Conservation (phyloP, 35 echinoderm and acorn worm genomes). For the Chiridota heheva region DNA sequence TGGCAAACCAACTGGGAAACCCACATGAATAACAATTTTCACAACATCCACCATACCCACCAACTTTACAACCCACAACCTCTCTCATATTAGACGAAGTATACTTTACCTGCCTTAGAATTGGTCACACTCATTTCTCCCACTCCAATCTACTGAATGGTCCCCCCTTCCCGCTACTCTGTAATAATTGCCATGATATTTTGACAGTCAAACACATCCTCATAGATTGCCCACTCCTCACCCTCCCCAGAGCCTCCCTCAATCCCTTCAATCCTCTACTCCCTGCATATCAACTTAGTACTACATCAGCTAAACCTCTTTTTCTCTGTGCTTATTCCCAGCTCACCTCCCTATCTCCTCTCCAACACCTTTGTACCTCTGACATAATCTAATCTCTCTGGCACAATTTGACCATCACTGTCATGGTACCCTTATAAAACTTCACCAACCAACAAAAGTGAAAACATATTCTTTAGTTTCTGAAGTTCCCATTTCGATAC, state of each 20-base stretch:
- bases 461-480: conserved; percentile 3
- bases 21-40: too few relatives aligned
- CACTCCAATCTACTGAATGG: neutral
- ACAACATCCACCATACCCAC: neutral
- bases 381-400: too few relatives aligned
- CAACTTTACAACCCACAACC: too few relatives aligned
- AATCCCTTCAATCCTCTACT: neutral
- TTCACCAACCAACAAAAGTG: conserved; percentile 54
- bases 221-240: neutral
- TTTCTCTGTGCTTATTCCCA: too few relatives aligned
- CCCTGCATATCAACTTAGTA: neutral
- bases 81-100: neutral
- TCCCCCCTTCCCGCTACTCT: neutral
- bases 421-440: too few relatives aligned
- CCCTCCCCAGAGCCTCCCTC: neutral
- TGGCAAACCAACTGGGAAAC: neutral
- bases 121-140: too few relatives aligned
- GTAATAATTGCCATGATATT: too few relatives aligned
- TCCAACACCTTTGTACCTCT: conserved; percentile 46
- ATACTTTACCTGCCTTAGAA: too few relatives aligned
- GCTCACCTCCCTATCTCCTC: neutral
- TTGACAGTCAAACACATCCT: too few relatives aligned
- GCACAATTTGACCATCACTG: too few relatives aligned
- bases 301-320: neutral
- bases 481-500: conserved; percentile 19